Evolutionary conservation across 2,113 vertebrate genomes (phyloP).

Genomic region (Indicator indicator): DNA sequence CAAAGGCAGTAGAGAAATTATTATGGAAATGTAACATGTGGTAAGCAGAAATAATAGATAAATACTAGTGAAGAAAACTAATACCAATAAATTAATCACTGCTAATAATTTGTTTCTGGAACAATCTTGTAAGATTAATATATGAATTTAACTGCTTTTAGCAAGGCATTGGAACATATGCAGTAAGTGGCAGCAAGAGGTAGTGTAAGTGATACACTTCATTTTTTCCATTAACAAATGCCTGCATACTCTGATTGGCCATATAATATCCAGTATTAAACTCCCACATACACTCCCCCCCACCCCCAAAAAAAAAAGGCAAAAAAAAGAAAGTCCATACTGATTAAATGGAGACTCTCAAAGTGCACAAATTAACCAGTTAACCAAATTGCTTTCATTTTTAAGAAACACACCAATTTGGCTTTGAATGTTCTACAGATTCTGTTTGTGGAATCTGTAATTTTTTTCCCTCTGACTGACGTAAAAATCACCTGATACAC

Average conservation of each 20-base stretch:
- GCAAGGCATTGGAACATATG: neutral
- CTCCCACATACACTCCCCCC: neutral
- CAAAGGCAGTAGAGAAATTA: neutral
- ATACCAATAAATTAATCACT: neutral
- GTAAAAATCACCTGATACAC: neutral
- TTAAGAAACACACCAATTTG: neutral
- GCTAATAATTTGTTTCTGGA: neutral
- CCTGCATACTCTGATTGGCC: neutral
- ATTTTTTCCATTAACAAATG: neutral
- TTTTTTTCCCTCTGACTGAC: neutral
- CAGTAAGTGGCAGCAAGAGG: neutral
- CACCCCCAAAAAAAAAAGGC: no score
- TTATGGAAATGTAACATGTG: neutral
- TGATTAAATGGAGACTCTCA: neutral
- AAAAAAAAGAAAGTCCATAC: neutral
- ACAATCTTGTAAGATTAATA: neutral
- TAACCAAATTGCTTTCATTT: neutral
- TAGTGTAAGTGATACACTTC: neutral
- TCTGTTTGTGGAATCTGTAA: fast-evolving
- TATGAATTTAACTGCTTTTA: neutral
- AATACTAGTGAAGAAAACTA: neutral
- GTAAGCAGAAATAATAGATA: neutral
- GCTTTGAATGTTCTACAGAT: neutral
- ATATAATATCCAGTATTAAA: neutral
- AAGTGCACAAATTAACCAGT: neutral